Percentiles rank a stretch among this genome's conserved stretches.
Conservation (phyloP, 2,113 vertebrate species). For the Sander vitreus region DNA sequence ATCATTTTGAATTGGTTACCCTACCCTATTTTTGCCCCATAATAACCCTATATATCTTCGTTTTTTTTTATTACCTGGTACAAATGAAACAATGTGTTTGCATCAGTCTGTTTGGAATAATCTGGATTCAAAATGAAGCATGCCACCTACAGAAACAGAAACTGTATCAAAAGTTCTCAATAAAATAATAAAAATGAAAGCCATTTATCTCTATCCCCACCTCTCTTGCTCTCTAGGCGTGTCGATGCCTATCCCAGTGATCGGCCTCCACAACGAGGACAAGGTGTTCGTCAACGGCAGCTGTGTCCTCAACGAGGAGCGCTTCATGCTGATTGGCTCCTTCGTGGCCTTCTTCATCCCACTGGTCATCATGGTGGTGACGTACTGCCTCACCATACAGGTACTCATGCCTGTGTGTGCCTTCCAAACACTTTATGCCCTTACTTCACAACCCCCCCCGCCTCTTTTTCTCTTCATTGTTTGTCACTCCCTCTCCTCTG, state of each 20-base stretch:
- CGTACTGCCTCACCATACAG: conserved; percentile 94
- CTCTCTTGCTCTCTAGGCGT: conserved; percentile 84
- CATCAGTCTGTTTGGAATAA: neutral
- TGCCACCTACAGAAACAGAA: no score
- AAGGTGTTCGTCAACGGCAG: conserved; percentile 94
- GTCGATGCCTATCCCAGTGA: conserved; percentile 95
- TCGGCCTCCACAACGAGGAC: conserved; percentile 92
- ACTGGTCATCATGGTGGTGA: conserved; percentile 98
- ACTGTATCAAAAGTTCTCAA: no score
- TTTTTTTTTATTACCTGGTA: neutral
- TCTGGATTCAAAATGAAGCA: neutral
- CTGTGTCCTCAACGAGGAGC: conserved; percentile 94
- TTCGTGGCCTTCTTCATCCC: conserved; percentile 99
- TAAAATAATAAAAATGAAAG: neutral
- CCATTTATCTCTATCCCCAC: neutral
- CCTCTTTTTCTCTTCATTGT: neutral
- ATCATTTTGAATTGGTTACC: no score
- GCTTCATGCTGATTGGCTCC: conserved; percentile 96
- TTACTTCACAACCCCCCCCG: neutral
- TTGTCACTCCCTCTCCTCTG: neutral
- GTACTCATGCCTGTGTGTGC: conserved; percentile 56
- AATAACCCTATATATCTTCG: no score
- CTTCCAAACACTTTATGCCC: neutral
- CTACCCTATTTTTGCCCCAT: neutral
- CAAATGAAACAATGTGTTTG: neutral